Conservation (phyloP, 2,888 invertebrate genomes). For the Plagiodera versicolora region DNA sequence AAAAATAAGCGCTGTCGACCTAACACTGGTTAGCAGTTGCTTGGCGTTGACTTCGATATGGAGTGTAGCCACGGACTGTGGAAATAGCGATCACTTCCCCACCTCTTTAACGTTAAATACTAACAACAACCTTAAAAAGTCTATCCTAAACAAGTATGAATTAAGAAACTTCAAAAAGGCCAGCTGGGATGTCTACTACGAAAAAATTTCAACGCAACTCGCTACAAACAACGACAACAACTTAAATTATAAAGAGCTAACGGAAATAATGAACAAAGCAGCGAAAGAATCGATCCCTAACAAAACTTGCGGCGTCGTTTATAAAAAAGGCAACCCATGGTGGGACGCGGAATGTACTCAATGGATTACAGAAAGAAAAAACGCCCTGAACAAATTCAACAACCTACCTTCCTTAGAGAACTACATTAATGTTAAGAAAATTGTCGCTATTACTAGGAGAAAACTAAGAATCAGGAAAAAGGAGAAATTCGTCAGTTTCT, state of each 20-base stretch:
- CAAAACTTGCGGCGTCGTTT: too few species aligned
- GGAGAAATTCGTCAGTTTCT: background rate
- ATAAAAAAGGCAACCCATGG: background rate
- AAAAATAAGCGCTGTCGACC: background rate
- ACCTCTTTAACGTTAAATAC: background rate
- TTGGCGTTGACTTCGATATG: background rate
- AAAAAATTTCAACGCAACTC: too few species aligned
- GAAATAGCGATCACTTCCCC: background rate
- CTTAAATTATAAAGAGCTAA: background rate
- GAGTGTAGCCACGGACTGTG: background rate
- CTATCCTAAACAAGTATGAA: background rate
- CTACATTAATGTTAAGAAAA: background rate
- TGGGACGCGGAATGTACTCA: background rate
- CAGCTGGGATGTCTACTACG: background rate
- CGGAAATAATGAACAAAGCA: background rate
- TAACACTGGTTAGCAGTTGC: background rate
- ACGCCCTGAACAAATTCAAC: background rate
- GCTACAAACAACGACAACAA: background rate
- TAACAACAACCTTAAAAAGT: background rate
- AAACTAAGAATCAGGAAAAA: background rate
- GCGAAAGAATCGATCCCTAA: background rate
- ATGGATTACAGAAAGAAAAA: background rate
- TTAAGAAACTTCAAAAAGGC: background rate
- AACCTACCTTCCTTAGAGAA: background rate
- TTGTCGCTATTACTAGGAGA: background rate